A percentile compares a stretch with the other conserved stretches of the same genome.
Conservation (phyloP, 1,140 invertebrate genomes). For the Drosophila melanogaster region Release_6_plus_ISO1_MT NT_033777.3:22134501-22135000, state of each 20-base stretch:
- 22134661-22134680: constrained; percentile 50
- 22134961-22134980: constrained; percentile 1
- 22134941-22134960: constrained; percentile 13
- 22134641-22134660: constrained; percentile 24
- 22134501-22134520: constrained; percentile 23
- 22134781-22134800: constrained; percentile 65
- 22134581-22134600: constrained; percentile 74
- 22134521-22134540: constrained; percentile 13
- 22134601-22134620: constrained; percentile 82
- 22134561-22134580: constrained; percentile 46
- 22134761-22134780: constrained; percentile 29
- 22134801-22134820: constrained; percentile 38
- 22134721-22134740: constrained; percentile 69
- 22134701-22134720: constrained; percentile 63
- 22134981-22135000: background rate
- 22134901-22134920: constrained; percentile 33
- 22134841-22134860: constrained; percentile 5
- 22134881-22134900: constrained; percentile 30
- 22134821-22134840: constrained; percentile 40
- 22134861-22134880: constrained; percentile 26
- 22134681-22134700: constrained; percentile 32
- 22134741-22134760: constrained; percentile 70
- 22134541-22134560: constrained; percentile 9
- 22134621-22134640: constrained; percentile 64
- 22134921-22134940: constrained; percentile 48